Evolutionary conservation across 1,140 invertebrate genomes (phyloP).

Genomic region (Bombus haemorrhoidalis): DNA sequence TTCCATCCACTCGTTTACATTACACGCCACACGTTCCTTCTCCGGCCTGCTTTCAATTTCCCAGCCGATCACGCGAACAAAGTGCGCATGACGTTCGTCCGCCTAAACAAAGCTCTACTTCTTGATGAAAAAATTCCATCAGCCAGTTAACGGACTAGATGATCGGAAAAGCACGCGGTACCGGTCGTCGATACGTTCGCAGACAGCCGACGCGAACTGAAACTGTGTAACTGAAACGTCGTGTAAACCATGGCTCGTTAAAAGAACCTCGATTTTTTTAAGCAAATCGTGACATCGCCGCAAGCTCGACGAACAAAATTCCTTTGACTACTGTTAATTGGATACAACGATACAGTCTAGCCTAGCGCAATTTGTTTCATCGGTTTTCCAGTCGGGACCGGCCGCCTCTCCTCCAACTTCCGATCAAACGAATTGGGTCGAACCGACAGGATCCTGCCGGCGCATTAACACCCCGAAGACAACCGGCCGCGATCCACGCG

Average conservation of each 20-base stretch:
- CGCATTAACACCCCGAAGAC: slow-evolving; percentile 34
- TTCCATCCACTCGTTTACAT: neutral
- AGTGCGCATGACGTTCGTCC: neutral
- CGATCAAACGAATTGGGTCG: slow-evolving; percentile 2
- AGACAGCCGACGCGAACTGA: neutral
- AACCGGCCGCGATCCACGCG: slow-evolving; percentile 8
- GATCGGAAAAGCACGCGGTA: neutral
- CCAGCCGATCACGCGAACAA: too few relatives aligned
- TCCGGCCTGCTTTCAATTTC: neutral
- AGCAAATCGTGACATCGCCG: neutral
- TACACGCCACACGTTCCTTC: neutral
- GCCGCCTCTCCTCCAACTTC: too few relatives aligned
- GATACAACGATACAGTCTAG: slow-evolving; percentile 1
- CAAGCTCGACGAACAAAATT: neutral
- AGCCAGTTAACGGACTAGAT: too few relatives aligned
- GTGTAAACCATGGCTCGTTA: neutral
- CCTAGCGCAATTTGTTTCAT: slow-evolving; percentile 29
- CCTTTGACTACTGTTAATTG: slow-evolving; percentile 43
- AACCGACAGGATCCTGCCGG: neutral
- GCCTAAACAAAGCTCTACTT: neutral
- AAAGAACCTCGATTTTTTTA: slow-evolving; percentile 6
- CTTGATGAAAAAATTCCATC: neutral
- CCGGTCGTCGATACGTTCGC: neutral
- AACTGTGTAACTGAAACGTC: neutral
- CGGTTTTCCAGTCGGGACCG: neutral